These are phyloP conservation scores for cat (Felis catus) DNA, from an alignment of 2,113 vertebrate species.

Conservation along the genomic window F.catus_Fca126_mat1.0 CM031412.1:180775501-180776000, in stretches of 20 bases:
- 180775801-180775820: too few species aligned
- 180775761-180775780: neutral
- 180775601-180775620: neutral
- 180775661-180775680: neutral
- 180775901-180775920: neutral
- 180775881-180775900: neutral
- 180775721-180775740: neutral
- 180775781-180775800: neutral
- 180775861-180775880: neutral
- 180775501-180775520: neutral
- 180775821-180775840: neutral
- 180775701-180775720: neutral
- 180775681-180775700: neutral
- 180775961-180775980: neutral
- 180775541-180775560: rapidly evolving
- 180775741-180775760: neutral
- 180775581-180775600: neutral
- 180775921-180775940: neutral
- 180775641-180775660: neutral
- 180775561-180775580: neutral
- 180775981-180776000: neutral
- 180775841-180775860: neutral
- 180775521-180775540: too few species aligned
- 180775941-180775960: neutral
- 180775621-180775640: neutral